Base-by-base conservation (phyloP, 2,113 vertebrate genomes). In the Tylochromis polylepis region DNA sequence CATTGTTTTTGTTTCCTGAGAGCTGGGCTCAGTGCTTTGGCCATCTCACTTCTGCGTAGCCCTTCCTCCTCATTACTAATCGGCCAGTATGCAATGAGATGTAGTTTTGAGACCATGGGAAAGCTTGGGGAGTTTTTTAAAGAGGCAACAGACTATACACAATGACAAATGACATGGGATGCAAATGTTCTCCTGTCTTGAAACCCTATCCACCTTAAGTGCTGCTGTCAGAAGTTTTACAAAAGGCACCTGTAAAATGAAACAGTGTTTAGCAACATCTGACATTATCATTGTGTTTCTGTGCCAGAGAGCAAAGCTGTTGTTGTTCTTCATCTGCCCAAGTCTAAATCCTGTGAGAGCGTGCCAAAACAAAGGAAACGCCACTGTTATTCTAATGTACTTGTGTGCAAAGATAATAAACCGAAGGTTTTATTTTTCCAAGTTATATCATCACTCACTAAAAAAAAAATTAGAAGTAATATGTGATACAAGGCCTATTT, bases 31-130 rank as follows among this genome's bases (percentile, higher is more conserved):
- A 67, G 82, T 79, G 83, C 84, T 92, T 60, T 51, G 70, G 31
- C 70, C 88, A 95, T 92, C 85, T 59, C 92, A 95, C 89, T 58
- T 93, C 91, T 89, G 90, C 93, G 93, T 90, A 93, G 80, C 93
- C 93, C 94, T 93, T 91, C 82, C 91, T 93, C 87, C 94, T 85
- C 91, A 90, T 95, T 96, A 95, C 94, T 95, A 94, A 96, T 93
- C 95, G 90, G 90, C 92, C 85, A 84, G 95, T 93, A 95, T 94
- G 94, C 65, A 91, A 83, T 83, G 89, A 94, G 93, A 93, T 88
- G 91, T 85, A 95, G 89, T 95, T 95, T 86, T 86, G 94, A 93
- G 95, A 93, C 95, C 96, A 96, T 97, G 96, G 96, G 96, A 97
- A 97, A 93, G 79, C 89, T 90, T 93, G 88, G 53, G 91, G 87